Conservation (phyloP, 1,140 invertebrate genomes). For the Odontomachus brunneus region DNA sequence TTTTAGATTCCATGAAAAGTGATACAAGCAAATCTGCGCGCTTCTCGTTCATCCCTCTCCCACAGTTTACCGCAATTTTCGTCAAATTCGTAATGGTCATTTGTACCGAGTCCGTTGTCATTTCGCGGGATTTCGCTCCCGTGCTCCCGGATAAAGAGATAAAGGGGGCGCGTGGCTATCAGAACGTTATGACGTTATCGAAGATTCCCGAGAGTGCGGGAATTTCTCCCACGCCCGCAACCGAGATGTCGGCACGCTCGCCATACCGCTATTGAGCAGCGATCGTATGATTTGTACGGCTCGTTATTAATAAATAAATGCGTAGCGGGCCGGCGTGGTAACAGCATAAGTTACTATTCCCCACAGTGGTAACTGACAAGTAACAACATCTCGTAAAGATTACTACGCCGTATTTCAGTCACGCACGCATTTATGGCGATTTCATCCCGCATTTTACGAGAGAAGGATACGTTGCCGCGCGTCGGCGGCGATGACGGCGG, state of each 20-base stretch:
- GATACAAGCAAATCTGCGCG: background rate
- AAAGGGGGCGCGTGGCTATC: no score
- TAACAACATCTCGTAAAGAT: slow-evolving; percentile 74
- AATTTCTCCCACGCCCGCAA: slow-evolving; percentile 44
- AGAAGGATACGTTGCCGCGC: slow-evolving; percentile 21
- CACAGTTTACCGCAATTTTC: no score
- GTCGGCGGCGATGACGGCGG: background rate
- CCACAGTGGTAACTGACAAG: slow-evolving; percentile 69
- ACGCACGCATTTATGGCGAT: slow-evolving; percentile 70
- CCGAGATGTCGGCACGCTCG: background rate
- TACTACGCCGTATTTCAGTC: slow-evolving; percentile 73
- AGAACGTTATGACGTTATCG: background rate
- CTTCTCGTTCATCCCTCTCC: no score
- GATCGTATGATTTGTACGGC: slow-evolving; percentile 63
- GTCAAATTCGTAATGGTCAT: no score
- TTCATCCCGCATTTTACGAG: slow-evolving; percentile 69
- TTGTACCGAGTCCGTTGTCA: no score
- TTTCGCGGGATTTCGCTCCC: no score
- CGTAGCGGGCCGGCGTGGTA: slow-evolving; percentile 41
- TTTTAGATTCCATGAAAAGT: background rate
- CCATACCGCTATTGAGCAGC: slow-evolving; percentile 31
- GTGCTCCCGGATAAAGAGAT: no score
- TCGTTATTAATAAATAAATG: slow-evolving; percentile 73
- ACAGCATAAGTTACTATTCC: slow-evolving; percentile 62
- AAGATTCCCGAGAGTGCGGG: background rate